phyloP scores from a whole-genome alignment of 2,797 vertebrate genomes.

The Buphagus erythrorhynchus region DNA sequence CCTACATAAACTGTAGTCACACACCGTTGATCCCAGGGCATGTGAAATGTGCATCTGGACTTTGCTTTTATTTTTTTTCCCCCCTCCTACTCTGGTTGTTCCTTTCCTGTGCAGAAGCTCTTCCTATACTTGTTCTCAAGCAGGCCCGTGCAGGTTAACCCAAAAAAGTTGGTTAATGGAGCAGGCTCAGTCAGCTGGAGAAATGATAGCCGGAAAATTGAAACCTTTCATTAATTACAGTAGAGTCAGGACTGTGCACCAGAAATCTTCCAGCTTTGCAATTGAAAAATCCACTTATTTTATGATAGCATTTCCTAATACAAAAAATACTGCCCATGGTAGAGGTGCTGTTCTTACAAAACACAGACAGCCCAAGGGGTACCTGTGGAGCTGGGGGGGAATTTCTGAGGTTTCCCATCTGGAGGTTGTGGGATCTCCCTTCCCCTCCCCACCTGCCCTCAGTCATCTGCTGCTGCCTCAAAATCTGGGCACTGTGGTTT shows the following conservation, averaged over 20 bases:
- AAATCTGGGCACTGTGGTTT: fast-evolving
- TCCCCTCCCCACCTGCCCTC: neutral
- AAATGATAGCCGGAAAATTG: neutral
- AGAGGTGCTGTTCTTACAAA: neutral
- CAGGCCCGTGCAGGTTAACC: neutral
- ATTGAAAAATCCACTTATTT: neutral
- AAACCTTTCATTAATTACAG: neutral
- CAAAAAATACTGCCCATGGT: neutral
- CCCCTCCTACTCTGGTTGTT: fast-evolving
- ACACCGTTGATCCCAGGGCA: constrained; percentile 59
- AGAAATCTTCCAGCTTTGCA: neutral
- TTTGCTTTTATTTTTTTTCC: neutral
- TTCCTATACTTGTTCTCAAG: neutral
- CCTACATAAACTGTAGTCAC: constrained; percentile 58
- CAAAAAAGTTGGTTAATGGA: neutral
- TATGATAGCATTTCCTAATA: neutral
- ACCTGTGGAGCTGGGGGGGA: neutral
- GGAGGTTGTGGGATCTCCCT: neutral
- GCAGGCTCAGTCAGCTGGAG: neutral
- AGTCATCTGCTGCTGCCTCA: neutral
- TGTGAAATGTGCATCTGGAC: constrained; percentile 43
- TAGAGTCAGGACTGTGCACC: neutral
- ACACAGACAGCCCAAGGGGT: neutral
- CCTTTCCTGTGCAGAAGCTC: neutral
- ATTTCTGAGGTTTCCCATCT: constrained; percentile 6